Evolutionary conservation across 92 coral and sea anemone genomes (phyloP).

Genomic region (Desmophyllum pertusum): DNA sequence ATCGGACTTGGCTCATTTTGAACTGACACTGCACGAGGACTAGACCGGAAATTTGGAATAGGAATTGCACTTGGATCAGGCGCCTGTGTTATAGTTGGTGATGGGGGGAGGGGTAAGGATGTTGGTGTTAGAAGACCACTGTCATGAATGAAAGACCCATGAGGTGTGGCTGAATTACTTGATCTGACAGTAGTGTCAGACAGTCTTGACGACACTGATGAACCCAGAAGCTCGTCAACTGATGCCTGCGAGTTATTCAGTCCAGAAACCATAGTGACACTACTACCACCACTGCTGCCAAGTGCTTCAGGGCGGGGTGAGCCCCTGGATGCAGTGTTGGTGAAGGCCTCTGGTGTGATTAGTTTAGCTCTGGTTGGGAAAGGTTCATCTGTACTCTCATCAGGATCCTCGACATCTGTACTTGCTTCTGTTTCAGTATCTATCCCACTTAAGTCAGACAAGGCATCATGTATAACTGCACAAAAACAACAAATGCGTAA

Average conservation of each 20-base stretch:
- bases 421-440: slow-evolving; percentile 89
- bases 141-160: slow-evolving; percentile 53
- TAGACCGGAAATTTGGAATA: slow-evolving; percentile 69
- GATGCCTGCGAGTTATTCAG: slow-evolving; percentile 72
- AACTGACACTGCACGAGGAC: slow-evolving; percentile 31
- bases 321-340: slow-evolving; percentile 48
- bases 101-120: slow-evolving; percentile 75
- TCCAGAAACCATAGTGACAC: slow-evolving; percentile 83
- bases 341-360: slow-evolving; percentile 92
- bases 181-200: slow-evolving; percentile 85
- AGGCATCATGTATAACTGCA: slow-evolving; percentile 82
- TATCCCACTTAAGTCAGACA: slow-evolving; percentile 95
- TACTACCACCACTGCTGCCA: slow-evolving; percentile 68
- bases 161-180: slow-evolving; percentile 70
- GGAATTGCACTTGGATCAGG: slow-evolving; percentile 66
- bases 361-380: slow-evolving; percentile 66
- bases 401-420: slow-evolving; percentile 81
- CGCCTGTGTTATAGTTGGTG: slow-evolving; percentile 60
- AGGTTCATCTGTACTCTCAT: slow-evolving; percentile 56
- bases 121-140: slow-evolving; percentile 76
- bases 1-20: slow-evolving; percentile 10
- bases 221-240: slow-evolving; percentile 63
- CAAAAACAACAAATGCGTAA: background rate
- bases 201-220: slow-evolving; percentile 81
- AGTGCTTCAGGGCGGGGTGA: slow-evolving; percentile 62